phyloP scores from a whole-genome alignment of 2,888 invertebrate species.

The Spisula solida region DNA sequence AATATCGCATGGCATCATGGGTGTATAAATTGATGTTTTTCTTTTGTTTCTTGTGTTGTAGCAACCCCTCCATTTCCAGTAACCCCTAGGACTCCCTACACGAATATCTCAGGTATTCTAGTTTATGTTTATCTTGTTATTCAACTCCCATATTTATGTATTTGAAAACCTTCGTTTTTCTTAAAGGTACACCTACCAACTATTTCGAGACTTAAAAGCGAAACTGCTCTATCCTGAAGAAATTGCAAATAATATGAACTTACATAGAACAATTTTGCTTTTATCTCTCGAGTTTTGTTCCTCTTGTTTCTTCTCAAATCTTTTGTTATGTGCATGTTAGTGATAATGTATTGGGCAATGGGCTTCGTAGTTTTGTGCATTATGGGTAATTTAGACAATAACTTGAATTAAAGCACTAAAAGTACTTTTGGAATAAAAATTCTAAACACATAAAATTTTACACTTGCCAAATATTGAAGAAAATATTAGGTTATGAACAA shows the following conservation, averaged over 20 bases:
- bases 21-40: conserved; percentile 21
- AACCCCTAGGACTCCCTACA: conserved; percentile 95
- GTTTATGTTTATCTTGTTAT: neutral
- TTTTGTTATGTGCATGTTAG: conserved; percentile 22
- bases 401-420: neutral
- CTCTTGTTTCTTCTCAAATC: neutral
- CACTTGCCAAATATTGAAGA: no score
- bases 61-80: conserved; percentile 98
- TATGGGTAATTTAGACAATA: neutral
- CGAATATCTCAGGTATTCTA: conserved; percentile 89
- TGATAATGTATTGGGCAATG: neutral
- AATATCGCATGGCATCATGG: conserved; percentile 30
- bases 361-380: conserved; percentile 11
- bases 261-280: no score
- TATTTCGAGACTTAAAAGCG: neutral
- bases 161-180: neutral
- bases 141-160: conserved; percentile 5
- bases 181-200: neutral
- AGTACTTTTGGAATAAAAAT: neutral
- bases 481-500: no score
- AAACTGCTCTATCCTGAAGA: no score
- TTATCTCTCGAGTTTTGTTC: no score
- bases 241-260: no score
- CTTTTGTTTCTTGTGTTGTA: conserved; percentile 69
- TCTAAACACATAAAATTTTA: no score